Evolutionary conservation across 2,797 vertebrate species (phyloP).

Genomic region (Eutrigla gurnardus): DNA sequence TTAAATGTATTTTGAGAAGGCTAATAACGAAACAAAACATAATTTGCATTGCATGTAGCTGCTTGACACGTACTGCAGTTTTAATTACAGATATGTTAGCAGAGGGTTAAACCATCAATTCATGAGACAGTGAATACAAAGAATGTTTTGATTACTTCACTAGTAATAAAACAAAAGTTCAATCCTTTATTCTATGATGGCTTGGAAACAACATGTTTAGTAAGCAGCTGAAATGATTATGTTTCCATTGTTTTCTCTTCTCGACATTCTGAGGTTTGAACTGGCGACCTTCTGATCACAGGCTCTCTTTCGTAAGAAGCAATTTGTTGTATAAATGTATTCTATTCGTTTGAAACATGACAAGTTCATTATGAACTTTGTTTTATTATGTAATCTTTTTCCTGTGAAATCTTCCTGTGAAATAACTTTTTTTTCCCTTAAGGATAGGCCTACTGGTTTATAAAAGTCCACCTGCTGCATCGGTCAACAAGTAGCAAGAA

Average conservation of each 20-base stretch:
- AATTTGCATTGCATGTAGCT: background rate
- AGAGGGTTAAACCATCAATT: background rate
- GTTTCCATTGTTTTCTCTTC: background rate
- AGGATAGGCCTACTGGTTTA: background rate
- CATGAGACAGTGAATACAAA: background rate
- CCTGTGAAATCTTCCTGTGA: background rate
- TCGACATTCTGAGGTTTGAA: slow-evolving; percentile 1
- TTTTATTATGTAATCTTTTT: background rate
- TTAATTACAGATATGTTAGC: background rate
- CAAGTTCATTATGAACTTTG: background rate
- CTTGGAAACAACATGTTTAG: background rate
- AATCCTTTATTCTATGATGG: background rate
- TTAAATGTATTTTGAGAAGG: too few relatives aligned
- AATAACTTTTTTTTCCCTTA: background rate
- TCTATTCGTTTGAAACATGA: background rate
- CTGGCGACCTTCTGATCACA: background rate
- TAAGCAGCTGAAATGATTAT: background rate
- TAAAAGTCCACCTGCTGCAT: too few relatives aligned
- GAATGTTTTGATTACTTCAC: background rate
- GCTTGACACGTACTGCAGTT: background rate
- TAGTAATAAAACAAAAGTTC: too few relatives aligned
- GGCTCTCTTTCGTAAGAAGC: background rate
- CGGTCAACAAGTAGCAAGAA: too few relatives aligned
- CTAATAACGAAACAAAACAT: background rate
- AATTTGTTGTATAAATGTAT: too few relatives aligned